Evolutionary conservation across 2,888 invertebrate species (phyloP).

Genomic region (Drosophila tanythrix): DNA sequence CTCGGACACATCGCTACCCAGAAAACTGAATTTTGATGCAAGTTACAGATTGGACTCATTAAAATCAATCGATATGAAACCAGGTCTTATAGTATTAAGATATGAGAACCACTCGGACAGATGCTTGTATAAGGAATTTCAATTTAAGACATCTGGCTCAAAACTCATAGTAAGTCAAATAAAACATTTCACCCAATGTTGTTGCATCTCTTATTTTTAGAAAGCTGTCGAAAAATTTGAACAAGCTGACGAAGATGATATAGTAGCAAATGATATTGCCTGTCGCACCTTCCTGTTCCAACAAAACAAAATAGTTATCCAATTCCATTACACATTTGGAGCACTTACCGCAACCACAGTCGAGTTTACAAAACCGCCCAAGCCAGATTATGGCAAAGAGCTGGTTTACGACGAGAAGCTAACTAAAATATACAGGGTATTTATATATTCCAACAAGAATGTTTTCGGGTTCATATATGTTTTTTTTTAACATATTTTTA

Average conservation of each 20-base stretch:
- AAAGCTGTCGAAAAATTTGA: conserved; percentile 88
- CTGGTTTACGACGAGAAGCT: conserved; percentile 88
- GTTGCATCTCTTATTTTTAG: conserved; percentile 77
- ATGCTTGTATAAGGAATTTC: conserved; percentile 75
- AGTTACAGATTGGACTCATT: conserved; percentile 90
- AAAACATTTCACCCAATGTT: not conserved
- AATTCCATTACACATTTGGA: conserved; percentile 83
- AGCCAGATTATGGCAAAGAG: conserved; percentile 89
- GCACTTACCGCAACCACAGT: conserved; percentile 86
- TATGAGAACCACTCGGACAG: conserved; percentile 87
- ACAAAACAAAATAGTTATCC: conserved; percentile 85
- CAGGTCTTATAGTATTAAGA: conserved; percentile 86
- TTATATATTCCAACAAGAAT: conserved; percentile 54
- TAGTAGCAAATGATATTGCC: conserved; percentile 87
- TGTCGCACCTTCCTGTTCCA: conserved; percentile 88
- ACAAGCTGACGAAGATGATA: conserved; percentile 85
- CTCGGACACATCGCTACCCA: conserved; percentile 57
- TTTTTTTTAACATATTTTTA: not conserved
- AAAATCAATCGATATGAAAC: conserved; percentile 86
- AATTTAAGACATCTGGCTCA: conserved; percentile 56
- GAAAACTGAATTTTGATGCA: conserved; percentile 83
- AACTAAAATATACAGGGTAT: conserved; percentile 88
- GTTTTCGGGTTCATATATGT: not conserved
- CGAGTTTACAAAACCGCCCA: conserved; percentile 89
- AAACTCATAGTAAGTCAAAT: conserved; percentile 62